Conservation (phyloP, 2,888 invertebrate species). For the Tinea semifulvella region DNA sequence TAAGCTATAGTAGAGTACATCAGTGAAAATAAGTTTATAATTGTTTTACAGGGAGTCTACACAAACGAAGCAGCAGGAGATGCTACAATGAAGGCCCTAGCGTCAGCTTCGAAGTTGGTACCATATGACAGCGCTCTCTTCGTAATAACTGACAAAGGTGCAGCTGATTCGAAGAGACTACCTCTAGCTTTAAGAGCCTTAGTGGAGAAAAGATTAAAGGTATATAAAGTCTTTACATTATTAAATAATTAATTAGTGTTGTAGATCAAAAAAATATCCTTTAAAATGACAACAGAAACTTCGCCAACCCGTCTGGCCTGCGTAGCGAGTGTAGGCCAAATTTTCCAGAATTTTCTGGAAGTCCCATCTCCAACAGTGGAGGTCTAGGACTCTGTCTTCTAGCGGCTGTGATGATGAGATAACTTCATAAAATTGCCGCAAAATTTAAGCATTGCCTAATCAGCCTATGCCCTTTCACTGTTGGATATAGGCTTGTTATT, state of each 20-base stretch:
- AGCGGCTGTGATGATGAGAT: too few relatives aligned
- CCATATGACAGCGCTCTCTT: conserved; percentile 72
- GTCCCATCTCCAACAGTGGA: too few relatives aligned
- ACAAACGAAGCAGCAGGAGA: conserved; percentile 40
- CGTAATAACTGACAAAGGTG: conserved; percentile 64
- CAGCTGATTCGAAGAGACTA: conserved; percentile 52
- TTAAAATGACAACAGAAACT: too few relatives aligned
- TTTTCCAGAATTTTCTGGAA: too few relatives aligned
- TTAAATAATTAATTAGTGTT: not conserved
- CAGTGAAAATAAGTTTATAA: not conserved
- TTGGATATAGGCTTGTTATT: too few relatives aligned
- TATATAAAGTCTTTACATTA: conserved; percentile 15
- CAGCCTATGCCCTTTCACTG: too few relatives aligned
- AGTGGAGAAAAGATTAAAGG: conserved; percentile 52
- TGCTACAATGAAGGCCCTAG: conserved; percentile 66
- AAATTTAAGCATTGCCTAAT: too few relatives aligned
- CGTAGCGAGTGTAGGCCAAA: too few relatives aligned
- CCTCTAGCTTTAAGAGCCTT: conserved; percentile 46
- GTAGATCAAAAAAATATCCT: not conserved
- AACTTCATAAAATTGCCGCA: too few relatives aligned
- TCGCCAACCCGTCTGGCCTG: too few relatives aligned
- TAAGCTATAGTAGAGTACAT: too few relatives aligned
- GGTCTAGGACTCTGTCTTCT: too few relatives aligned
- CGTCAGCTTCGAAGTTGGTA: conserved; percentile 67
- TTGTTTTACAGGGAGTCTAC: conserved; percentile 36